Percentiles rank a stretch among this genome's conserved stretches.
Conservation (phyloP, 2,797 vertebrate species). For the Microchirus variegatus region DNA sequence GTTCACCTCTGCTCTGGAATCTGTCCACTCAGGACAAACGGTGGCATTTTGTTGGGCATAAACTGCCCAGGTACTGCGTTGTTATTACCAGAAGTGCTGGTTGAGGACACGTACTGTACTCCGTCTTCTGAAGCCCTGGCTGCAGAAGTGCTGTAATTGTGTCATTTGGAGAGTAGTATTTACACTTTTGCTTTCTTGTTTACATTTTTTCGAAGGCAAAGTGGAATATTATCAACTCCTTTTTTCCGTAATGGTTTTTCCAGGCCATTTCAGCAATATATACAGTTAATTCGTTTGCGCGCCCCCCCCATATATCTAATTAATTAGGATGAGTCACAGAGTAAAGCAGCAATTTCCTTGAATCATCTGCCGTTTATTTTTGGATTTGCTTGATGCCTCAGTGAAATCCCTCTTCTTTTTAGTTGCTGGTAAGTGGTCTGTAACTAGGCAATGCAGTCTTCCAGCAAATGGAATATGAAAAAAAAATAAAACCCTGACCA, state of each 20-base stretch:
- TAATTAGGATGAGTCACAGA: slow-evolving; percentile 48
- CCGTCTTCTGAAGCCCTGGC: slow-evolving; percentile 12
- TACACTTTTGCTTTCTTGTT: slow-evolving; percentile 20
- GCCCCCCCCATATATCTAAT: slow-evolving; percentile 10
- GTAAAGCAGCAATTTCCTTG: slow-evolving; percentile 19
- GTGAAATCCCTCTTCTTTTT: slow-evolving; percentile 42
- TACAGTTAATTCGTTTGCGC: slow-evolving; percentile 13
- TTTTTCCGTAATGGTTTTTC: slow-evolving; percentile 46
- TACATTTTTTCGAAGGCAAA: slow-evolving; percentile 1
- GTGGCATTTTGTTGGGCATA: slow-evolving; percentile 55
- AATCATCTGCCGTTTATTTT: slow-evolving; percentile 55
- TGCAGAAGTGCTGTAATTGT: slow-evolving; percentile 1
- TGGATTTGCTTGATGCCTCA: slow-evolving; percentile 40
- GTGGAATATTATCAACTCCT: slow-evolving; percentile 40
- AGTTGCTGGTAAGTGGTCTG: slow-evolving; percentile 52
- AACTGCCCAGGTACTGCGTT: slow-evolving; percentile 53
- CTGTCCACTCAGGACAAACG: slow-evolving; percentile 72
- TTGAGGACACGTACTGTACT: slow-evolving; percentile 52
- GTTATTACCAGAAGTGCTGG: slow-evolving; percentile 62
- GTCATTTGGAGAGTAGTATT: slow-evolving; percentile 6
- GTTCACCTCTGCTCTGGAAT: slow-evolving; percentile 55
- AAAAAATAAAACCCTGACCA: slow-evolving; percentile 57
- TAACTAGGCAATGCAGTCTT: slow-evolving; percentile 33
- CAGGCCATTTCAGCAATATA: slow-evolving; percentile 27
- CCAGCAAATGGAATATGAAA: slow-evolving; percentile 32